Evolutionary conservation across 2,797 vertebrate species (phyloP), one percentile per base, ranked within the genome.

Genomic region (Rhinoraja longicauda): DNA sequence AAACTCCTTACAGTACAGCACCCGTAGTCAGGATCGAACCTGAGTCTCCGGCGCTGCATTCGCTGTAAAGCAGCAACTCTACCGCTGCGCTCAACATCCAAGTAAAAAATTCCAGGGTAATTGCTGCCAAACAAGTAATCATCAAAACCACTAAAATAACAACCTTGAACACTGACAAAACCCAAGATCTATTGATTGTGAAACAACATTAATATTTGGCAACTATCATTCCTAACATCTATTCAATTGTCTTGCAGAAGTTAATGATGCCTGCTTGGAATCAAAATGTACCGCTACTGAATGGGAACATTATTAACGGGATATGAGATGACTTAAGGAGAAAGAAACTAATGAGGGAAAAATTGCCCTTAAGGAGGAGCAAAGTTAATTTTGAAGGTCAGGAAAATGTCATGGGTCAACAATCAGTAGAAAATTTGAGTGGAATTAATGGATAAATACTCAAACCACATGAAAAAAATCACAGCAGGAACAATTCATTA

Each of bases 311-410:
- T 57, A 8, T 39, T 36, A 67, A 19, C 36, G 17, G 9, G 32
- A 21, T 24, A 17, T 8, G 59, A 88, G 84, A 73, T 19, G 36
- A 19, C 2, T 9, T 19, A 67, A n/a, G n/a, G 10, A 17, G 10
- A 67, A 88, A 19, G 36, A 64, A 88, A 15, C 32, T 64, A 88
- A n/a, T 7, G n/a, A 21, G 32, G 90, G 39, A 1, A 92, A 39
- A 91, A 57, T 53, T 29, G 26, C 29, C 72, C 67, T 72, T 21
- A 92, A 92, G 90, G 24, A 17, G 73, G 24, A 17, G 73, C 67
- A 72, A 45, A 91, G 67, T 53, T 73, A 29, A 39, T 91, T 15
- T 73, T 72, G 19, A 75, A 92, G 90, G 90, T 92, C 39, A 92
- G 45, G 72, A 53, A 15, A 9, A 17, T 73, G 70, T 73, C 70